Evolutionary conservation across 37 sponge, comb jelly and placozoan genomes (phyloP).

Genomic region (Crambe crambe): DNA sequence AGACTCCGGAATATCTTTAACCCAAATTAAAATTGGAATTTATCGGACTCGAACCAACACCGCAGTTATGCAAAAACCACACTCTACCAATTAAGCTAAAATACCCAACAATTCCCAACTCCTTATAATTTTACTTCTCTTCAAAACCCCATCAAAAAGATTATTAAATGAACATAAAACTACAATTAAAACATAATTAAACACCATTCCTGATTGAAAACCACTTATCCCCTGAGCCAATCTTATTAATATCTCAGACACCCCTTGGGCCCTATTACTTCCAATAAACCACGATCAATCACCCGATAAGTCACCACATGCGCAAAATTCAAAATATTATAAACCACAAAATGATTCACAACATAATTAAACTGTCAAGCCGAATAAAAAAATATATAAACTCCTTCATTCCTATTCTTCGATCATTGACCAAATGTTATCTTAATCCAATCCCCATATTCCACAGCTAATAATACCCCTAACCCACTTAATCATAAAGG

Average conservation of each 20-base stretch:
- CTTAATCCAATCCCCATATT: too few species aligned
- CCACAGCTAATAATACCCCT: slow-evolving; percentile 56
- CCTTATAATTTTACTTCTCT: background rate
- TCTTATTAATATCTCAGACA: slow-evolving; percentile 29
- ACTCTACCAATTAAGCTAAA: slow-evolving; percentile 54
- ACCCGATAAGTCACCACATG: slow-evolving; percentile 64
- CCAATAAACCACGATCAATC: slow-evolving; percentile 73
- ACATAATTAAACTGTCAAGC: slow-evolving; percentile 78
- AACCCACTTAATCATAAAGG: slow-evolving; percentile 64
- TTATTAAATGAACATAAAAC: slow-evolving; percentile 60
- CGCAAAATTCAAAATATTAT: slow-evolving; percentile 57
- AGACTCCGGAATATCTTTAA: background rate
- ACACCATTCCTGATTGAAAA: slow-evolving; percentile 70
- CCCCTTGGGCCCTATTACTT: slow-evolving; percentile 65
- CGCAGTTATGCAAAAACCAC: slow-evolving; percentile 59
- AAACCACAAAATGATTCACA: slow-evolving; percentile 65
- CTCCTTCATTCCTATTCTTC: background rate
- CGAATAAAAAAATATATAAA: slow-evolving; percentile 70
- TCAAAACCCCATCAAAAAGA: too few species aligned
- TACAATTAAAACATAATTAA: slow-evolving; percentile 75
- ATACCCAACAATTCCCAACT: slow-evolving; percentile 5
- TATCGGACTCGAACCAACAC: slow-evolving; percentile 63
- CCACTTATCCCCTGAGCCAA: slow-evolving; percentile 64
- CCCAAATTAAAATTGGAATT: slow-evolving; percentile 9
- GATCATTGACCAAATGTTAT: background rate